Evolutionary conservation across 2,113 vertebrate species (phyloP).

Genomic region (Chrysochloris asiatica): DNA sequence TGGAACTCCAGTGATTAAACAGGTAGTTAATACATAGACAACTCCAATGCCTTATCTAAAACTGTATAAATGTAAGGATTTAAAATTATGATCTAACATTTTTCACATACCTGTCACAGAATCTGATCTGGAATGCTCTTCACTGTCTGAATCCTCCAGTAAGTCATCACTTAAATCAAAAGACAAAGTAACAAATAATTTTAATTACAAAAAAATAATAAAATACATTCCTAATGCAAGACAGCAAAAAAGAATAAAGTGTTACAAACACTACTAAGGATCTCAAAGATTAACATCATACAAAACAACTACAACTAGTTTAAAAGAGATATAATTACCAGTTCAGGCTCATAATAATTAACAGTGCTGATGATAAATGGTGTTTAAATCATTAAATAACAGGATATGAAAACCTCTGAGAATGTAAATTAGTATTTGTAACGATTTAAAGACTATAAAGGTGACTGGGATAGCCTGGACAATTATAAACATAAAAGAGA

Average conservation of each 20-base stretch:
- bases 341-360: neutral
- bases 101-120: conserved; percentile 92
- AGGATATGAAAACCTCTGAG: neutral
- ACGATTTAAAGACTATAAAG: neutral
- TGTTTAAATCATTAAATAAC: conserved; percentile 30
- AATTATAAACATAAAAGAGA: neutral
- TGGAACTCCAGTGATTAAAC: neutral
- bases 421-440: no score
- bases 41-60: neutral
- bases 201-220: no score
- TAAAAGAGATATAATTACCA: conserved; percentile 19
- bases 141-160: conserved; percentile 98
- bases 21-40: neutral
- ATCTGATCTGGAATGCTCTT: conserved; percentile 99
- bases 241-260: conserved; percentile 15
- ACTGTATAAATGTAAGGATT: conserved; percentile 5
- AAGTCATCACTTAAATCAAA: conserved; percentile 92
- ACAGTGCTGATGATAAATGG: neutral
- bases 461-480: neutral
- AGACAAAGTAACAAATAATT: conserved; percentile 53
- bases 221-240: no score
- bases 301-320: conserved; percentile 38
- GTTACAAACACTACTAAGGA: neutral
- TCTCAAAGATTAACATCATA: neutral
- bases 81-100: conserved; percentile 34